Evolutionary conservation across 2,113 vertebrate genomes (phyloP).

Genomic region (Smithornis capensis): DNA sequence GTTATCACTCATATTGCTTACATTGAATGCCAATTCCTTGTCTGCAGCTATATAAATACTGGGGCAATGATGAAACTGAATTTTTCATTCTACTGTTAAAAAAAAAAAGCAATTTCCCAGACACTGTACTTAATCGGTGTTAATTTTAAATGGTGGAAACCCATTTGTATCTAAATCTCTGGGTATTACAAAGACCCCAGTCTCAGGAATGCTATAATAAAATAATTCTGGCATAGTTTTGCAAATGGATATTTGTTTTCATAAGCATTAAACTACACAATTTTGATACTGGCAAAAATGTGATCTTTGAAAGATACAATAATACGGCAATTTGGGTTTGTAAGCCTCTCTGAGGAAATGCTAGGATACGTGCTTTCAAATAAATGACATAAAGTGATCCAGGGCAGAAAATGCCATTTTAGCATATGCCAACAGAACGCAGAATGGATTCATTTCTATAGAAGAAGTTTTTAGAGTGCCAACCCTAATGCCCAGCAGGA

Average conservation of each 20-base stretch:
- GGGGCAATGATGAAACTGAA: not conserved
- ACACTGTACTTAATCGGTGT: not conserved
- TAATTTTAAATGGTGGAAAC: not conserved
- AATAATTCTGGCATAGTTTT: not conserved
- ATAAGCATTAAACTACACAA: not conserved
- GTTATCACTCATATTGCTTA: not conserved
- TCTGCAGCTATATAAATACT: not conserved
- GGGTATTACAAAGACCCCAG: not conserved
- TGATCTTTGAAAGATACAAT: not conserved
- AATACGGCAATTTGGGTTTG: not conserved
- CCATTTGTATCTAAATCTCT: not conserved
- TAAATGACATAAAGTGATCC: not conserved
- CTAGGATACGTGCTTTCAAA: not conserved
- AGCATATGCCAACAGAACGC: not conserved
- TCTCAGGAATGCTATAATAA: not conserved
- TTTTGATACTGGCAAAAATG: not conserved
- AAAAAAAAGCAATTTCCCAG: not conserved
- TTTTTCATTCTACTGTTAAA: not conserved
- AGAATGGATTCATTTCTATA: not conserved
- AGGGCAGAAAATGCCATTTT: not conserved
- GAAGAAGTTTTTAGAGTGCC: not conserved
- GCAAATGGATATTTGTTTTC: not conserved
- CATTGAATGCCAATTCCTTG: not conserved
- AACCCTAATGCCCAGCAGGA: not conserved
- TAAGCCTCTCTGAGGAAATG: not conserved